Evolutionary conservation across 2,113 vertebrate species (phyloP), one percentile per base, ranked within the genome.

Genomic region (Caranx melampygus): DNA sequence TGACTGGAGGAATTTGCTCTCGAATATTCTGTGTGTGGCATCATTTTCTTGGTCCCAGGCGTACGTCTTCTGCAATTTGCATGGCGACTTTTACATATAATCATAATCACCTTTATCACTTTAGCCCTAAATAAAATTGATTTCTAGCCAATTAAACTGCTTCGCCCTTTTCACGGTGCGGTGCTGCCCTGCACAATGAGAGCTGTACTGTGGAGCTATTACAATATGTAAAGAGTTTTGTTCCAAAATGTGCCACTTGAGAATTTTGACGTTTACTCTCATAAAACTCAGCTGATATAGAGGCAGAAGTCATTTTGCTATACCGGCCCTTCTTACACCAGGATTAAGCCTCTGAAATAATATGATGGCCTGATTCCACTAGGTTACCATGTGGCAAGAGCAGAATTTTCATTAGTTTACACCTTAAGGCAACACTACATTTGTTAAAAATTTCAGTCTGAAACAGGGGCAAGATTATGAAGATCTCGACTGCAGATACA

Each of bases 361-460:
- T 72, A 44, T 60, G 72, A 62, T 64, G 49, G 44, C 72, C 65
- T 72, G 31, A 73, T 81, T 89, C 70, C 74, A 47, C 33, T 51
- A 59, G 64, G 72, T 81, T 87, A 82, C 40, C 60, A 70, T 75
- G 71, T 80, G 54, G 64, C 59, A 81, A 69, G 40, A 55, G 18
- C 49, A 82, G 67, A 31, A 44, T 72, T 87, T 85, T 72, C 76
- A 89, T 84, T 79, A 90, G 78, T 15, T 4, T 69, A 45, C 75
- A 61, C 70, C 80, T 21, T 16, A 42, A 61, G 69, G 83, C 61
- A 70, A 77, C 26, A 31, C 55, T 64, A 45, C 42, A 55, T 67
- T 55, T 57, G 33, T 78, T 78, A 26, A 64, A 88, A 85, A 65
- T 78, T 69, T 20, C 79, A 77, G 45, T 60, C 60, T 81, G 45